These are phyloP conservation scores for Neodiprion pinetum DNA, from an alignment of 1,140 invertebrate genomes.

Conservation along the genomic window DNA sequence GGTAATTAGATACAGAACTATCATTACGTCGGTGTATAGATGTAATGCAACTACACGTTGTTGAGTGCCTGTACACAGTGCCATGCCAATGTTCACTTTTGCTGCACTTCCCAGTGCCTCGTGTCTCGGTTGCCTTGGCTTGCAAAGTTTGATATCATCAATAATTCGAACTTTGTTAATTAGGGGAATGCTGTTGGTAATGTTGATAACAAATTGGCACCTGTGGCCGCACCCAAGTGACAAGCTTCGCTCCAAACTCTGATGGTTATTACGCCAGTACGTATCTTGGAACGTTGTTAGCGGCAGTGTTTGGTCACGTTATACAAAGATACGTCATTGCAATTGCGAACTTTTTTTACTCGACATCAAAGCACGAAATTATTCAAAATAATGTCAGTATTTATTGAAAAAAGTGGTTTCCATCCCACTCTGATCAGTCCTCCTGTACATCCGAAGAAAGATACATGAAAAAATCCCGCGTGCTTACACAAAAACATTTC, in stretches of 20 bases:
- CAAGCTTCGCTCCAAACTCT: conserved; percentile 38
- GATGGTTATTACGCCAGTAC: conserved; percentile 33
- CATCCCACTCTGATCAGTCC: no score
- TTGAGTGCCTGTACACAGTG: no score
- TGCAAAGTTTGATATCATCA: conserved; percentile 40
- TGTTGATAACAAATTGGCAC: conserved; percentile 54
- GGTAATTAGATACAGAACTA: no score
- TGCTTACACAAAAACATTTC: no score
- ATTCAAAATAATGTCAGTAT: not conserved
- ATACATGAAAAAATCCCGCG: no score
- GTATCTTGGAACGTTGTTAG: not conserved
- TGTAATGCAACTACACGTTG: no score
- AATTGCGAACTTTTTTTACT: not conserved
- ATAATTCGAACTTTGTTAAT: conserved; percentile 56
- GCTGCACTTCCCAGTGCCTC: no score
- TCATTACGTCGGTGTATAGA: no score
- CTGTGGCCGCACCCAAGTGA: conserved; percentile 37
- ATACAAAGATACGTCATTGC: not conserved
- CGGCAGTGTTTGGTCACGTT: not conserved
- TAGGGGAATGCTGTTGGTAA: conserved; percentile 52
- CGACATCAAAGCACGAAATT: not conserved
- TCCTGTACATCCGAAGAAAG: no score
- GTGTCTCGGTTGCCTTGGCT: not conserved
- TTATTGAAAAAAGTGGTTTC: not conserved
- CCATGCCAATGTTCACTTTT: not conserved